A percentile compares a stretch with the other conserved stretches of the same genome.
phyloP scores from a whole-genome alignment of 2,113 vertebrate genomes.

The Acrocephalus kingi region DNA sequence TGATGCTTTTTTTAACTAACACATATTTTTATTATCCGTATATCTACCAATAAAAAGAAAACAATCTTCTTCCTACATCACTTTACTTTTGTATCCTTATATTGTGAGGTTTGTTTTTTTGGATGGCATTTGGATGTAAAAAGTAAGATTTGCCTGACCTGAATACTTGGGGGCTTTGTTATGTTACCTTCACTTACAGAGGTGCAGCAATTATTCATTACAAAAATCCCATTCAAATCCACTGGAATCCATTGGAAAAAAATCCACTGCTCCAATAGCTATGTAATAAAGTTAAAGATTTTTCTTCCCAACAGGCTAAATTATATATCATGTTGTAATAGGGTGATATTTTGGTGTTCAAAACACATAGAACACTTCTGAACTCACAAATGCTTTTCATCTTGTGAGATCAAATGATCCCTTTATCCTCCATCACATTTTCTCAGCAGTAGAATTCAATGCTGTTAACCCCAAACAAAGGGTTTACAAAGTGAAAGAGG shows the following conservation, averaged over 20 bases:
- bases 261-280: neutral
- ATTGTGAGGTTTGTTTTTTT: neutral
- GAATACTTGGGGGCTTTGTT: neutral
- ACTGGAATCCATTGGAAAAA: neutral
- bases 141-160: neutral
- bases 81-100: neutral
- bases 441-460: neutral
- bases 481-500: neutral
- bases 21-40: neutral
- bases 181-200: neutral
- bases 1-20: neutral
- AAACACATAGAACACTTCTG: neutral
- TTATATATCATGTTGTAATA: neutral
- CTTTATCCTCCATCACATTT: neutral
- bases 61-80: neutral
- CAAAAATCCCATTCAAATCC: neutral
- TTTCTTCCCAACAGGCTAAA: neutral
- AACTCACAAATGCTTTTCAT: neutral
- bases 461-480: neutral
- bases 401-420: neutral
- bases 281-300: neutral
- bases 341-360: neutral
- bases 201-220: neutral
- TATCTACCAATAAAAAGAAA: neutral
- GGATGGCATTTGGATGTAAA: neutral